These are phyloP conservation scores for Aphelenchoides avenae DNA, from an alignment of 1,140 invertebrate genomes.

Conservation along the genomic window DNA sequence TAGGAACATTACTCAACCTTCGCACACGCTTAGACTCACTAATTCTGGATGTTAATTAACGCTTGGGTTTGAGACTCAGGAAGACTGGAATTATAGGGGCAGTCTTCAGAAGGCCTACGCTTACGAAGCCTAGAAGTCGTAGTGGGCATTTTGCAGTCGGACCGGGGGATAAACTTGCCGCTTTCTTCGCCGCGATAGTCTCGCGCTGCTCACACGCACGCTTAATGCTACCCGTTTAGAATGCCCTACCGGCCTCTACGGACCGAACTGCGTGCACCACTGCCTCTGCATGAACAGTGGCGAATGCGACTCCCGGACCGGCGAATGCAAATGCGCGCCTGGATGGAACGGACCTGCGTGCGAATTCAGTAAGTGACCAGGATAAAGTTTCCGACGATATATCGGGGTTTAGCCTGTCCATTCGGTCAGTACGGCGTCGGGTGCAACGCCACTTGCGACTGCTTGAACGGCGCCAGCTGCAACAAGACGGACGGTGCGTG, in stretches of 20 bases:
- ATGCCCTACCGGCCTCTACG: conserved; percentile 61
- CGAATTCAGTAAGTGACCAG: conserved; percentile 48
- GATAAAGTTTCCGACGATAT: background rate
- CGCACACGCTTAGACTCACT: no score
- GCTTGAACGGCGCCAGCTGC: conserved; percentile 51
- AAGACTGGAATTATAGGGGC: no score
- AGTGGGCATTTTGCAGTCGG: no score
- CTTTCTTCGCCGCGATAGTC: no score
- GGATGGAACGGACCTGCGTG: conserved; percentile 59
- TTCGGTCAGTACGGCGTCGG: conserved; percentile 52
- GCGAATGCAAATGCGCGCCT: conserved; percentile 51
- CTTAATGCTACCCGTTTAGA: no score
- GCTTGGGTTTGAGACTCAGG: no score
- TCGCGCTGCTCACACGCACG: no score
- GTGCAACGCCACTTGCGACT: conserved; percentile 50
- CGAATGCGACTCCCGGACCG: conserved; percentile 50
- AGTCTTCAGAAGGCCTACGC: no score
- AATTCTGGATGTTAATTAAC: no score
- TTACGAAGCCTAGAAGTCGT: no score
- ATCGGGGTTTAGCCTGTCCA: conserved; percentile 45
- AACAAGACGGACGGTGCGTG: conserved; percentile 44
- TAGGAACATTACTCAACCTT: no score
- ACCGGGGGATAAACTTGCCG: no score
- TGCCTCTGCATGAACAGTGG: conserved; percentile 53
- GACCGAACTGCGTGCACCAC: conserved; percentile 57